Evolutionary conservation across 2,113 vertebrate genomes (phyloP).

Genomic region (Telmatochromis brachygnathus): DNA sequence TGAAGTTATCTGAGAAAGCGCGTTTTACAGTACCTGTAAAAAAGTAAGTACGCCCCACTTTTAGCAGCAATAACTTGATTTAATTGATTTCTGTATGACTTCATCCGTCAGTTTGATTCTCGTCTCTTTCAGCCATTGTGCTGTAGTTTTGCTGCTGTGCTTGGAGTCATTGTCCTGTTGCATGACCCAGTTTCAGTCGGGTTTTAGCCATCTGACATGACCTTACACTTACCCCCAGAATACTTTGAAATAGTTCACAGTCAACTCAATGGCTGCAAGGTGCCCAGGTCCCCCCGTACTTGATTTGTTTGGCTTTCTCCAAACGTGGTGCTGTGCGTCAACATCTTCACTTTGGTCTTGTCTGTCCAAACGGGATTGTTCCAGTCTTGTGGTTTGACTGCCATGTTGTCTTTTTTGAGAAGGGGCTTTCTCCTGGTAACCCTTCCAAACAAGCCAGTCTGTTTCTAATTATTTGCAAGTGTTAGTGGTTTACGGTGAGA

Average conservation of each 20-base stretch:
- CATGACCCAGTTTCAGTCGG: rapidly evolving
- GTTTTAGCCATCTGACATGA: not conserved
- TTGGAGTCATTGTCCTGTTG: not conserved
- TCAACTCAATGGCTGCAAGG: not conserved
- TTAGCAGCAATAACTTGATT: not conserved
- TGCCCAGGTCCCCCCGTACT: not conserved
- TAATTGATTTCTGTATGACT: not conserved
- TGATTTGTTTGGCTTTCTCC: not conserved
- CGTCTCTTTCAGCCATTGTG: not conserved
- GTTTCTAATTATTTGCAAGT: not conserved
- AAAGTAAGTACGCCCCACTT: rapidly evolving
- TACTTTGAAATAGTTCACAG: not conserved
- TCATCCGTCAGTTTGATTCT: rapidly evolving
- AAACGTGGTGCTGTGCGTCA: not conserved
- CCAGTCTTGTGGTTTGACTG: not conserved
- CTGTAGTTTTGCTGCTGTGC: not conserved
- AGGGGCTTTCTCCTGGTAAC: not conserved
- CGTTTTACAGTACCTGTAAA: not conserved
- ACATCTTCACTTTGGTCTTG: not conserved
- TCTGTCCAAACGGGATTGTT: not conserved
- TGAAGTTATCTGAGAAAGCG: rapidly evolving
- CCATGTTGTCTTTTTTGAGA: not conserved
- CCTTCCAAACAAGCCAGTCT: not conserved
- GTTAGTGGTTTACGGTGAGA: rapidly evolving
- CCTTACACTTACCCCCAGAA: not conserved